phyloP scores from a whole-genome alignment of 2,797 vertebrate species.

The Austrolebias charrua region DNA sequence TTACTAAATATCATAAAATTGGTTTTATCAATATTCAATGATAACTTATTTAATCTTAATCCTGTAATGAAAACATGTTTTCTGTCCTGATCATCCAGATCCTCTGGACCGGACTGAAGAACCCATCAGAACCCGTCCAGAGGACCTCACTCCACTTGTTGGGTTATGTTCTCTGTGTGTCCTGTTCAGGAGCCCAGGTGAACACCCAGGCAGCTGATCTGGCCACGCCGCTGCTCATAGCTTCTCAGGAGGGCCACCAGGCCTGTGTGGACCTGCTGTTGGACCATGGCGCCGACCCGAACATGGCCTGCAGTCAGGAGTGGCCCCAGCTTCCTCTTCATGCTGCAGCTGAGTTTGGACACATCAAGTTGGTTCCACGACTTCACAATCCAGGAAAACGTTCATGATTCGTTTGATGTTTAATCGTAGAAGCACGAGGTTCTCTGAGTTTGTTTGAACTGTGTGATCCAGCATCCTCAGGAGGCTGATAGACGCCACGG shows the following conservation, averaged over 20 bases:
- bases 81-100: too few relatives aligned
- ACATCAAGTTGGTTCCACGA: conserved; percentile 72
- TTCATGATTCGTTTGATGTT: not conserved
- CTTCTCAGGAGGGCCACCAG: conserved; percentile 91
- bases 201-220: conserved; percentile 88
- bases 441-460: not conserved
- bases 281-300: conserved; percentile 83
- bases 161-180: conserved; percentile 5
- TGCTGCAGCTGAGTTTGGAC: conserved; percentile 90
- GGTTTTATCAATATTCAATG: too few relatives aligned
- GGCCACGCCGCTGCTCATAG: conserved; percentile 91
- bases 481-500: conserved; percentile 83
- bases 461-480: conserved; percentile 78
- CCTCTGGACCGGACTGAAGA: too few relatives aligned
- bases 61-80: too few relatives aligned
- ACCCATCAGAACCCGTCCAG: too few relatives aligned
- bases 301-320: conserved; percentile 86
- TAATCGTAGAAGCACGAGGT: not conserved
- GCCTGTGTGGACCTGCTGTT: conserved; percentile 85
- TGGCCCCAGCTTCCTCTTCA: conserved; percentile 92
- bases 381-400: not conserved
- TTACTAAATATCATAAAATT: too few relatives aligned
- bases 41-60: too few relatives aligned
- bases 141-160: too few relatives aligned
- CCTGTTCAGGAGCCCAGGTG: conserved; percentile 82